Evolutionary conservation across 2,888 invertebrate species (phyloP), one percentile per base, ranked within the genome.

Genomic region (Habrosyne pyritoides): DNA sequence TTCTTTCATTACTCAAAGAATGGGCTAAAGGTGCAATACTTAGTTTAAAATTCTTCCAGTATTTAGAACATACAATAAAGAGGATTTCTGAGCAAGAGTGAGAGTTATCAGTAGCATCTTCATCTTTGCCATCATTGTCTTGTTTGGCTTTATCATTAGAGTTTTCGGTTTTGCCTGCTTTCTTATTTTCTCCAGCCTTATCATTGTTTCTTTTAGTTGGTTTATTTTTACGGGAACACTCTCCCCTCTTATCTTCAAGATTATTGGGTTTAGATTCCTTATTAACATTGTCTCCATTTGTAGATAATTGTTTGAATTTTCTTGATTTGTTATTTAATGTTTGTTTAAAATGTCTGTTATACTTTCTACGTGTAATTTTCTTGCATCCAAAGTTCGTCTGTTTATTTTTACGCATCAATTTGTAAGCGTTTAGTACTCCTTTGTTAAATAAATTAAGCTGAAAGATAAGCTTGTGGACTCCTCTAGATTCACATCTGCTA

Each of bases 31-130:
- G 68, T 21, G 64, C 57, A 12, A 60, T 53, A 52, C 47, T 60
- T 7, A 51, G 47, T 64, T 64, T 70, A 10, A 72, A 57, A 55
- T 57, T 62, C 14, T 64, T 67, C 76, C 75, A 79, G 51, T 69
- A 70, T 36, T 59, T 63, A n/a, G 68, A 52, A 22, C 58, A 61
- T 33, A 63, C 42, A 55, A 14, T 36, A 48, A 18, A 55, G 56
- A 59, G 21, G 18, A 59, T 61, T 60, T 48, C 49, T 5, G 53
- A 54, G 26, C 48, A 33, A 2, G 28, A 28, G 10, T 52, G 47
- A 0, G 55, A 50, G 2, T 22, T 52, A 3, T 30, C 28, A 12
- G 14, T 28, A 26, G 14, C 7, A 18, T 26, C n/a, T n/a, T n/a
- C 8, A 10, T 30, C 18, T 50, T 5, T 60, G 33, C 46, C 18